phyloP scores from a whole-genome alignment of 2,797 vertebrate species.

The Setipinna tenuifilis region DNA sequence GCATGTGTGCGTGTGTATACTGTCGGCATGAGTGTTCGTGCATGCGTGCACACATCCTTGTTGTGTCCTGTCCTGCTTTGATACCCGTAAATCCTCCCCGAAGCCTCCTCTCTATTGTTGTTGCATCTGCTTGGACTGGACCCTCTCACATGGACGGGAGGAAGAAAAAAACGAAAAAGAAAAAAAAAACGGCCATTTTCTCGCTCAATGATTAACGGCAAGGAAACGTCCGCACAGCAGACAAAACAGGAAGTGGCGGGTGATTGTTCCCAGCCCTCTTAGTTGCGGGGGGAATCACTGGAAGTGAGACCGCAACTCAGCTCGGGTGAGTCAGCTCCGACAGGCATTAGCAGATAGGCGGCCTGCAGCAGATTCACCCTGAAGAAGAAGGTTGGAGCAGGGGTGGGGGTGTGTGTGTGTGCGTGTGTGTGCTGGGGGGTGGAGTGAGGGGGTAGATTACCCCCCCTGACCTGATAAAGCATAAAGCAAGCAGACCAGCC shows the following conservation, averaged over 20 bases:
- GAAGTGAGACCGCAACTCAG: no score
- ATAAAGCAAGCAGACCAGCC: background rate
- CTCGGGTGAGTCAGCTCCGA: no score
- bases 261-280: conserved; percentile 13
- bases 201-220: background rate
- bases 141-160: background rate
- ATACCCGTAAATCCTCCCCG: conserved; percentile 16
- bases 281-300: background rate
- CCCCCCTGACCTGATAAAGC: background rate
- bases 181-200: background rate
- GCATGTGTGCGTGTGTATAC: background rate
- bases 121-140: background rate
- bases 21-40: background rate
- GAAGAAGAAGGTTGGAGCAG: no score
- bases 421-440: background rate
- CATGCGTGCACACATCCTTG: background rate
- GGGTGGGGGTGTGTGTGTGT: background rate
- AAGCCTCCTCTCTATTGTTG: background rate
- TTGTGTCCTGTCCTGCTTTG: background rate
- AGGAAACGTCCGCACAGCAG: conserved; percentile 14
- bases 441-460: background rate
- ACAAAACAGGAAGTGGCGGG: conserved; percentile 1
- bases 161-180: no score
- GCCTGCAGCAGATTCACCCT: no score
- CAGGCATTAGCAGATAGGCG: no score